Conservation (phyloP, 2,888 invertebrate genomes). For the Tortricodes alternella region DNA sequence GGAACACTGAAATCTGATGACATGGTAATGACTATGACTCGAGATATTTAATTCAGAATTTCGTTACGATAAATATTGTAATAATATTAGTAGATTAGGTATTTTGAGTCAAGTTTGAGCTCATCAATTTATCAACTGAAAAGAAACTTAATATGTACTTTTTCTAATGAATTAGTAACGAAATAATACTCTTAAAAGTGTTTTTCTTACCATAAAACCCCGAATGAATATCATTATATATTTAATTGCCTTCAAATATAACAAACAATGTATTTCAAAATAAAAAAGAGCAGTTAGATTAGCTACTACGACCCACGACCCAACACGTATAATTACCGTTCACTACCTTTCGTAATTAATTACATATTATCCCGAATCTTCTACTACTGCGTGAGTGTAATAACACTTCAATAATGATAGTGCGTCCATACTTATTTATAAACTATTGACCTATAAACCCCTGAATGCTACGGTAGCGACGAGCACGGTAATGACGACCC, state of each 20-base stretch:
- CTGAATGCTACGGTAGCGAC: slow-evolving; percentile 41
- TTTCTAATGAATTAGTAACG: no score
- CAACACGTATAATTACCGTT: slow-evolving; percentile 13
- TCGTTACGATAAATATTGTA: no score
- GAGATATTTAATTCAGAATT: neutral
- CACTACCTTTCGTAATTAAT: neutral
- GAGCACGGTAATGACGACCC: slow-evolving; percentile 17
- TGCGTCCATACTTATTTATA: slow-evolving; percentile 12
- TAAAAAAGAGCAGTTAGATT: slow-evolving; percentile 12
- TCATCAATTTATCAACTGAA: no score
- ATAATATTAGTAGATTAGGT: no score
- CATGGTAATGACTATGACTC: neutral
- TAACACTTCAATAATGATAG: slow-evolving; percentile 17
- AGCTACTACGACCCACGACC: neutral
- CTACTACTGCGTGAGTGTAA: no score
- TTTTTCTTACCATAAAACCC: no score
- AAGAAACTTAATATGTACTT: no score
- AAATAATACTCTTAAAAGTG: no score
- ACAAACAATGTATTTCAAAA: neutral
- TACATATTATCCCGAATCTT: slow-evolving; percentile 12
- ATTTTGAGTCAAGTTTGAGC: no score
- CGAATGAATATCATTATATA: no score
- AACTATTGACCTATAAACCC: slow-evolving; percentile 35
- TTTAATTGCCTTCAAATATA: neutral
- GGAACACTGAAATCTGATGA: slow-evolving; percentile 21